A percentile compares a stretch with the other conserved stretches of the same genome.
These are phyloP conservation scores for Lepus europaeus DNA, from an alignment of 2,113 vertebrate genomes.

Conservation along the genomic window DNA sequence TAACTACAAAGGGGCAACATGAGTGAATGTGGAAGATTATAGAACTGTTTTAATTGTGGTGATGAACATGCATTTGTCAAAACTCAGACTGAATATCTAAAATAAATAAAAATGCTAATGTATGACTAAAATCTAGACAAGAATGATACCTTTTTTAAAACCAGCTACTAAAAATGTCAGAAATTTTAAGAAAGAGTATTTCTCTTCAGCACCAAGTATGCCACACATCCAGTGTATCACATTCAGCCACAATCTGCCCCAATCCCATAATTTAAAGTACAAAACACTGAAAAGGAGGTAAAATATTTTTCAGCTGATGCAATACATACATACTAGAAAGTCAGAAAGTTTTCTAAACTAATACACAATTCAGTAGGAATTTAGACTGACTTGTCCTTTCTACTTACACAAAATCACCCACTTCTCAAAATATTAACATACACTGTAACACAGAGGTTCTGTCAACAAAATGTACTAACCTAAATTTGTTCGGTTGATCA, in stretches of 20 bases:
- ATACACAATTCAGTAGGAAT: constrained; percentile 23
- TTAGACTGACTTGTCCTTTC: constrained; percentile 33
- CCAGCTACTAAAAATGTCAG: constrained; percentile 51
- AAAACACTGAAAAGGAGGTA: constrained; percentile 30
- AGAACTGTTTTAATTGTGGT: background rate
- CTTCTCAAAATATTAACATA: constrained; percentile 20
- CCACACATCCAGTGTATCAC: background rate
- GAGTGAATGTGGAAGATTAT: background rate
- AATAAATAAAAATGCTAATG: constrained; percentile 19
- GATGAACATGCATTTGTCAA: constrained; percentile 23
- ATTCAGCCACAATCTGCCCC: constrained; percentile 9
- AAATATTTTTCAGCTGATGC: constrained; percentile 59
- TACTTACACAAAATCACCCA: background rate
- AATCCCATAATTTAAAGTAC: constrained; percentile 42
- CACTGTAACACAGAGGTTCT: background rate
- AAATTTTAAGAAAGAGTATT: constrained; percentile 1
- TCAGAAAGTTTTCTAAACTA: constrained; percentile 26
- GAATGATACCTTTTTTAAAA: constrained; percentile 30
- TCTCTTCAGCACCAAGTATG: constrained; percentile 43
- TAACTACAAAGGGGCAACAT: constrained; percentile 27
- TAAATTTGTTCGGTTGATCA: constrained; percentile 69
- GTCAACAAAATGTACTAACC: constrained; percentile 75
- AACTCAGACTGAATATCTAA: constrained; percentile 40
- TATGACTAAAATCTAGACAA: constrained; percentile 25
- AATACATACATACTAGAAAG: background rate